Evolutionary conservation across 2,797 vertebrate genomes (phyloP).

Genomic region (Gypaetus barbatus): DNA sequence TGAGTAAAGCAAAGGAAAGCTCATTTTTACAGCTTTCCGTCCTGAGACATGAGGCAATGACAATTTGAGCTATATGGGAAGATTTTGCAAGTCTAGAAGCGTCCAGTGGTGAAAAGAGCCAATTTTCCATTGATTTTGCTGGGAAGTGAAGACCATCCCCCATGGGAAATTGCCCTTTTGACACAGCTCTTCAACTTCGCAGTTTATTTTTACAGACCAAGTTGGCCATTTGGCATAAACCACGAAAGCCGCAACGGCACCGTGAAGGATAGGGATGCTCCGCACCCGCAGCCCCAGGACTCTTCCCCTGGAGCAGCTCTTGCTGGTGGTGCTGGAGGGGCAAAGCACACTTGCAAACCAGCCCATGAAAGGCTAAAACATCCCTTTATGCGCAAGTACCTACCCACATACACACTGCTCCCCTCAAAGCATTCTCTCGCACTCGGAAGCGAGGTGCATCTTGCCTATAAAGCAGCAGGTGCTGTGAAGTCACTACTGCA

Average conservation of each 20-base stretch:
- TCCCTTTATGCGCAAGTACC: not conserved
- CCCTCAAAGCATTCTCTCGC: fast-evolving
- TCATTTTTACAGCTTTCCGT: not conserved
- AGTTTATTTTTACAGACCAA: not conserved
- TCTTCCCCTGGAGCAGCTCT: not conserved
- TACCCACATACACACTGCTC: not conserved
- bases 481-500: not conserved
- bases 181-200: not conserved
- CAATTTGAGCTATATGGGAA: not conserved
- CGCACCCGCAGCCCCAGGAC: not conserved
- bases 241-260: fast-evolving
- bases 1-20: not conserved
- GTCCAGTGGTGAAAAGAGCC: not conserved
- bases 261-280: fast-evolving
- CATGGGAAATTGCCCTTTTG: not conserved
- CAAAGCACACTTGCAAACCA: not conserved
- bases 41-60: not conserved
- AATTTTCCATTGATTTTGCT: not conserved
- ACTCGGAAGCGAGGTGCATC: fast-evolving
- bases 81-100: not conserved
- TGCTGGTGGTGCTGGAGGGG: not conserved
- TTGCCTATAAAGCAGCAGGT: not conserved
- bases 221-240: fast-evolving
- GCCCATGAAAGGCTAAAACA: fast-evolving
- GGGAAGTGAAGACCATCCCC: not conserved